phyloP scores from a whole-genome alignment of 1,140 invertebrate genomes.

The Drosophila pectinifera region DNA sequence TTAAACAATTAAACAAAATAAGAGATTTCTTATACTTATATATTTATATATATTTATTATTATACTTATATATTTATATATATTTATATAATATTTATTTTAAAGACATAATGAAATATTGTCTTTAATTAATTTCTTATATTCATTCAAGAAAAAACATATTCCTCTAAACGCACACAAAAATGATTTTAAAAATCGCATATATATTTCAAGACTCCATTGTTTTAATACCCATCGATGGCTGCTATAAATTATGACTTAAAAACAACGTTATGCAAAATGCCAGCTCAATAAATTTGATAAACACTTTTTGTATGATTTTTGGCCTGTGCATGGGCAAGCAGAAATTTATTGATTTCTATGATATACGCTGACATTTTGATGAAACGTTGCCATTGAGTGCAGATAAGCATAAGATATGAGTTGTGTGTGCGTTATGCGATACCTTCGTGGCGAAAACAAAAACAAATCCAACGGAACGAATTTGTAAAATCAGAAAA shows the following conservation, averaged over 20 bases:
- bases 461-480: conserved; percentile 27
- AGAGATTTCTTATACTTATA: too few species aligned
- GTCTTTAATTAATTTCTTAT: too few species aligned
- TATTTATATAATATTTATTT: too few species aligned
- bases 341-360: conserved; percentile 80
- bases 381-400: conserved; percentile 81
- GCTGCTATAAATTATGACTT: conserved; percentile 27
- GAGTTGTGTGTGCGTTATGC: conserved; percentile 41
- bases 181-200: too few species aligned
- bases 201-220: conserved; percentile 6
- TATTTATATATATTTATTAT: too few species aligned
- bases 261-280: conserved; percentile 52
- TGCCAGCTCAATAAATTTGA: conserved; percentile 60
- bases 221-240: neutral
- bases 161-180: too few species aligned
- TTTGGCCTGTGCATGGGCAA: conserved; percentile 45
- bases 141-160: too few species aligned
- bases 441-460: conserved; percentile 46
- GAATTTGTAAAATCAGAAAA: conserved; percentile 79
- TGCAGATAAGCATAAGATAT: conserved; percentile 78
- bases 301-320: conserved; percentile 38
- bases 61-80: too few species aligned
- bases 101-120: too few species aligned
- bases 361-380: conserved; percentile 80
- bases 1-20: too few species aligned